phyloP scores from a whole-genome alignment of 2,888 invertebrate genomes.

The Pammene aurita region DNA sequence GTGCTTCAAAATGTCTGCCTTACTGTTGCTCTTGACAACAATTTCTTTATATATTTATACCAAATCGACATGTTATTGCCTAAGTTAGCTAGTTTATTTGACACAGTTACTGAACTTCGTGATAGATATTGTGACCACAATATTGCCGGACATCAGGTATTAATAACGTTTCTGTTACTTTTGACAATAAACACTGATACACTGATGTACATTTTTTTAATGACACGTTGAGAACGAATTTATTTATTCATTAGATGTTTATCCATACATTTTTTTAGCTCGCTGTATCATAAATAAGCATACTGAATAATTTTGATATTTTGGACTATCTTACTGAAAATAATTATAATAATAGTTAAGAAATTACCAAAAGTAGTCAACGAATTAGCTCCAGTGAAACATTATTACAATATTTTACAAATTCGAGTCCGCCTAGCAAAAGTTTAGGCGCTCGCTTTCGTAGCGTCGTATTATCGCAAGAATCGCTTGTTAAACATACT shows the following conservation, averaged over 20 bases:
- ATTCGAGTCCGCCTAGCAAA: slow-evolving; percentile 5
- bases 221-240: too few relatives aligned
- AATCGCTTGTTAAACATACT: slow-evolving; percentile 41
- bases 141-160: slow-evolving; percentile 48
- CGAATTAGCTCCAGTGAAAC: background rate
- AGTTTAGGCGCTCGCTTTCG: slow-evolving; percentile 21
- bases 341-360: too few relatives aligned
- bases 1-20: too few relatives aligned
- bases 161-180: slow-evolving; percentile 16
- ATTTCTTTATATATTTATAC: slow-evolving; percentile 51
- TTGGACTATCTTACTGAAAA: too few relatives aligned
- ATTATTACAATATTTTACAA: slow-evolving; percentile 26
- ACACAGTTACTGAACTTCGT: slow-evolving; percentile 77
- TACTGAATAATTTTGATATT: too few relatives aligned
- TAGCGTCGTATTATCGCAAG: slow-evolving; percentile 25
- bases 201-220: too few relatives aligned
- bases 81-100: slow-evolving; percentile 78
- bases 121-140: slow-evolving; percentile 61
- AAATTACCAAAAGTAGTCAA: too few relatives aligned
- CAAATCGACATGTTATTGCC: slow-evolving; percentile 76
- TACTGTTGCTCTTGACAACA: too few relatives aligned
- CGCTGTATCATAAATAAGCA: too few relatives aligned
- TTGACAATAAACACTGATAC: too few relatives aligned
- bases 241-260: too few relatives aligned
- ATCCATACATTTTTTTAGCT: too few relatives aligned